Percentiles rank a stretch among this genome's conserved stretches.
Evolutionary conservation across 2,797 vertebrate species (phyloP).

Genomic region (Philypnodon macrostomus): DNA sequence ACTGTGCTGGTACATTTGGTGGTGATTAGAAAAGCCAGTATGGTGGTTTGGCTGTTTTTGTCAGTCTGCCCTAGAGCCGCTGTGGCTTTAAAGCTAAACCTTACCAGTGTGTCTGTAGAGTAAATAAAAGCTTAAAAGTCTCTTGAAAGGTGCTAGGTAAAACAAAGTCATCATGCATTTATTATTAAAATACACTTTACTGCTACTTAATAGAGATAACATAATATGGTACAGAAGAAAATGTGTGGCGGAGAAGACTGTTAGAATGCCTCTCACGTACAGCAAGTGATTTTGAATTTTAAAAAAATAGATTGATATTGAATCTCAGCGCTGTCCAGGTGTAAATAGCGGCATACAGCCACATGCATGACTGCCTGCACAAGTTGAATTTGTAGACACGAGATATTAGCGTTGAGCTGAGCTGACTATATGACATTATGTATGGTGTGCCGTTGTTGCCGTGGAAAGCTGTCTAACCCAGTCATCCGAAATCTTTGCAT

Average conservation of each 20-base stretch:
- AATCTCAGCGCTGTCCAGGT: slow-evolving; percentile 37
- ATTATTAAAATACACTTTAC: too few species aligned
- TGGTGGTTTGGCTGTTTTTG: too few species aligned
- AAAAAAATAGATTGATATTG: slow-evolving; percentile 21
- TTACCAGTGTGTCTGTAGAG: too few species aligned
- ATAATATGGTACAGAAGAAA: slow-evolving; percentile 32
- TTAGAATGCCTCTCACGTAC: slow-evolving; percentile 48
- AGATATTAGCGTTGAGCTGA: slow-evolving; percentile 25
- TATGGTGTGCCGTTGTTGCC: slow-evolving; percentile 38
- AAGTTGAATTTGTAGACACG: slow-evolving; percentile 12
- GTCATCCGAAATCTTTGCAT: slow-evolving; percentile 32
- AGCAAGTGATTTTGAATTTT: slow-evolving; percentile 43
- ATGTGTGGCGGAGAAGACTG: slow-evolving; percentile 30
- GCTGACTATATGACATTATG: slow-evolving; percentile 43
- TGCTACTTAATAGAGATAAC: slow-evolving; percentile 44
- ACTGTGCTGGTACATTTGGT: too few species aligned
- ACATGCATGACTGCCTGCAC: slow-evolving; percentile 22
- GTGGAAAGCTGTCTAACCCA: slow-evolving; percentile 37
- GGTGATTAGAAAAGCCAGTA: too few species aligned
- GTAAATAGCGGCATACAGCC: slow-evolving; percentile 13
- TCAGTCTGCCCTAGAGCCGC: too few species aligned
- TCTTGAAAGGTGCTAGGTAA: too few species aligned
- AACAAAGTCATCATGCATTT: too few species aligned
- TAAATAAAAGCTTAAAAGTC: too few species aligned
- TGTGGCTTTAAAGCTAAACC: too few species aligned